Conservation (phyloP, 2,797 vertebrate species). For the Kryptopterus vitreolus region DNA sequence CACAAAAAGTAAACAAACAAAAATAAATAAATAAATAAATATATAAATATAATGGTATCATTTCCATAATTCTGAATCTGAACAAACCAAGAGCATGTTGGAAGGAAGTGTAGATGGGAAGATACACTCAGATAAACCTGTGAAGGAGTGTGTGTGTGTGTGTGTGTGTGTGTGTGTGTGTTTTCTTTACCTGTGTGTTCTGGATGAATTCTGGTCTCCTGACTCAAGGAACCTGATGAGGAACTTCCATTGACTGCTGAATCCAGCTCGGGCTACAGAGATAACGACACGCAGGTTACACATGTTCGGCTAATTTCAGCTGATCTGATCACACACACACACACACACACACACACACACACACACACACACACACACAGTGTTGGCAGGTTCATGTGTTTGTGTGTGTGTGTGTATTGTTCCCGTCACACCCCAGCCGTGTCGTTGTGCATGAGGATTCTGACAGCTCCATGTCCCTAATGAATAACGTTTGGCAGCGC, state of each 20-base stretch:
- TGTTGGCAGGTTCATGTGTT: not conserved
- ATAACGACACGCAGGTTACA: slow-evolving; percentile 25
- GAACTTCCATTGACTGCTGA: slow-evolving; percentile 84
- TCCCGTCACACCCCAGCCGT: not conserved
- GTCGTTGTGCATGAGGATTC: not conserved
- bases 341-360: not conserved
- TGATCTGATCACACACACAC: not conserved
- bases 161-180: not conserved
- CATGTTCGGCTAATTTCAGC: not conserved
- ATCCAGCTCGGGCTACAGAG: slow-evolving; percentile 69
- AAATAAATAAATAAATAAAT: too few relatives aligned
- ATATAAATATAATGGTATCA: too few relatives aligned
- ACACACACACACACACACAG: not conserved
- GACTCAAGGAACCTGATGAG: slow-evolving; percentile 75
- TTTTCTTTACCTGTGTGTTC: slow-evolving; percentile 80
- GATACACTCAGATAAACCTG: not conserved
- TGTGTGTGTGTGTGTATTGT: not conserved
- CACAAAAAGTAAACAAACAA: too few relatives aligned
- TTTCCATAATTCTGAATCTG: too few relatives aligned
- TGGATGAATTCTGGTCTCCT: slow-evolving; percentile 74
- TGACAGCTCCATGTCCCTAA: slow-evolving; percentile 12
- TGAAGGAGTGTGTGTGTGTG: not conserved
- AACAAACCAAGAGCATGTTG: slow-evolving; percentile 2
- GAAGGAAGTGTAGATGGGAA: not conserved
- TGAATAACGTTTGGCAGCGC: slow-evolving; percentile 5